Evolutionary conservation across 2,888 invertebrate genomes (phyloP).

Genomic region (Hyles lineata): DNA sequence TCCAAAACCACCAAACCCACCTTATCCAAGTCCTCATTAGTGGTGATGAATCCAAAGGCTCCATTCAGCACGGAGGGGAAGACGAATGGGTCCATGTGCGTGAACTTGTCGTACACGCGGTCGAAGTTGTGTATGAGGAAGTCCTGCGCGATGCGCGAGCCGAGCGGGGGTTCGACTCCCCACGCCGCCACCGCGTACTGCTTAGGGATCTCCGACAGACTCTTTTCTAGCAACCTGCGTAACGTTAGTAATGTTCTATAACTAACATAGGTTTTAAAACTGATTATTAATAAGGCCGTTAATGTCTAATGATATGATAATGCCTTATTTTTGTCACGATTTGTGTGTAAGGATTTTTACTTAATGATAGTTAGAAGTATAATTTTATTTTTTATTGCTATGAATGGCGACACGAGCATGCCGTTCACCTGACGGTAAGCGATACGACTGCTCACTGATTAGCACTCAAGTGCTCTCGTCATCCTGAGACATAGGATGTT

Average conservation of each 20-base stretch:
- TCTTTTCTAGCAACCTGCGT: constrained; percentile 71
- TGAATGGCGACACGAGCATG: no score
- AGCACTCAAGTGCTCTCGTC: no score
- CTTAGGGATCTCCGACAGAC: constrained; percentile 68
- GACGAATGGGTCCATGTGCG: constrained; percentile 70
- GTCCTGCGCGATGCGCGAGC: constrained; percentile 89
- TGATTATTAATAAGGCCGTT: no score
- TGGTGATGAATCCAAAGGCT: constrained; percentile 69
- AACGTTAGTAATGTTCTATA: neutral
- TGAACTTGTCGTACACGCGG: constrained; percentile 76
- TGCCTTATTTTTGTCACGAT: no score
- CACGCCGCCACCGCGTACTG: constrained; percentile 73
- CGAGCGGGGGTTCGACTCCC: constrained; percentile 66
- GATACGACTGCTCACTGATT: no score
- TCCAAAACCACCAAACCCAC: constrained; percentile 48
- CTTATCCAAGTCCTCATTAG: constrained; percentile 62
- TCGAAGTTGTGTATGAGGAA: constrained; percentile 90
- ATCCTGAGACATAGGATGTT: no score
- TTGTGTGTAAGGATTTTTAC: no score
- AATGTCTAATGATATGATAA: no score
- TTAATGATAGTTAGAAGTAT: no score
- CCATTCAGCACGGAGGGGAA: constrained; percentile 67
- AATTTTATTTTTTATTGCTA: no score
- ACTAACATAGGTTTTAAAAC: no score
- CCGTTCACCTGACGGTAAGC: no score